These are phyloP conservation scores for Metallyticus violacea DNA, from an alignment of 2,888 invertebrate species.

Conservation along the genomic window DNA sequence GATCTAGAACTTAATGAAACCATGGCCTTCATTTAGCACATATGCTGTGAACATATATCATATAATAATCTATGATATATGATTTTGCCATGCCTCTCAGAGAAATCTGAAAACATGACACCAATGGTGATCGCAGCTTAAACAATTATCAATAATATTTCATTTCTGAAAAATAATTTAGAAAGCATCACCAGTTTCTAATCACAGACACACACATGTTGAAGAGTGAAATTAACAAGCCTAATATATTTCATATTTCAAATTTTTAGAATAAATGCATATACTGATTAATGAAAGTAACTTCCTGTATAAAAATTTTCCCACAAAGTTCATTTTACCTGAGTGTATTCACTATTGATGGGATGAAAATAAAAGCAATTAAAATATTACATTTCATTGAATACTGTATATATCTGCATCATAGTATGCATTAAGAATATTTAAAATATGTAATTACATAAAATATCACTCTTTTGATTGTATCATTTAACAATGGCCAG, in stretches of 20 bases:
- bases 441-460: background rate
- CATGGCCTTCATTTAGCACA: no score
- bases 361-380: background rate
- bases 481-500: background rate
- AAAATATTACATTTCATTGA: background rate
- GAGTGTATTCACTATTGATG: background rate
- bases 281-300: background rate
- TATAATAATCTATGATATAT: no score
- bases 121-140: no score
- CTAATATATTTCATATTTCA: background rate
- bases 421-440: background rate
- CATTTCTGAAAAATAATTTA: background rate
- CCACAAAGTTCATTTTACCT: background rate
- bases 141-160: background rate
- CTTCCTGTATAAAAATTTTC: background rate
- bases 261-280: background rate
- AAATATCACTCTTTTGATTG: background rate
- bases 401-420: background rate
- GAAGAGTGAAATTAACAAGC: background rate
- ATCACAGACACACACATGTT: background rate
- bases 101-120: no score
- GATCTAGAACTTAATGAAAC: no score
- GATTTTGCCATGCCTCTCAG: no score
- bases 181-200: background rate
- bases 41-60: no score